Base-by-base conservation (phyloP, 30 jellyfish, hydroid and myxozoan species). In the Chironex yamaguchii region DNA sequence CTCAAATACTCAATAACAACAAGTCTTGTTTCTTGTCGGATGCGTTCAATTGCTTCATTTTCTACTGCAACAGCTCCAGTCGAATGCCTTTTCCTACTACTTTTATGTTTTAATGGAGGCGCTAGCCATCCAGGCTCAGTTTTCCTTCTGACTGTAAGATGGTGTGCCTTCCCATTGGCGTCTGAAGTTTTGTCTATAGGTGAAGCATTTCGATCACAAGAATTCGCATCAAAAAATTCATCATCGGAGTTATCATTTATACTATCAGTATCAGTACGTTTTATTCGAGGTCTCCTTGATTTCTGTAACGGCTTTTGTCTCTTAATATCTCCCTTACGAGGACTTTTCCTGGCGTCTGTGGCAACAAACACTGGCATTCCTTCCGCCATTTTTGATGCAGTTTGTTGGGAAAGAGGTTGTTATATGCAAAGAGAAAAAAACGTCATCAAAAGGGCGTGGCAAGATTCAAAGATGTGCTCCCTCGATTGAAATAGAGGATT, bases 1-100 rank as follows among this genome's bases (percentile, higher is more conserved):
- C 98, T 88, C 24, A 93, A 66, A 52, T 71, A 93, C 71, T 93
- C 98, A 32, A 93, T 53, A 21, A 93, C 96, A 36, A 93, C 85
- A 25, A 93, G 81, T 29, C 83, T 93, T 1, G 98, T 89, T 73
- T 88, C 98, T 28, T 93, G 81, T 51, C 80, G 58, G 95, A 93
- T 73, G 17, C 85, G 51, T 34, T 93, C 98, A 23, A n/a, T 54
- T 17, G 50, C 67, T 11, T 66, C 87, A 6, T 42, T 42, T 42
- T 42, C 17, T 6, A 6, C 9, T 9, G 17, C 9, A 42, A 6
- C 58, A 6, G 58, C 58, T 42, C 13, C 58, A 9, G 17, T 17
- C 17, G 58, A 42, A 42, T 42, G 58, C 17, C 13, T 6, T 17
- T 42, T 42, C 17, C 17, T 42, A 9, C 17, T 42, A 6, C 17